Conservation (phyloP, 2,113 vertebrate species). For the Myrmecobius fasciatus region DNA sequence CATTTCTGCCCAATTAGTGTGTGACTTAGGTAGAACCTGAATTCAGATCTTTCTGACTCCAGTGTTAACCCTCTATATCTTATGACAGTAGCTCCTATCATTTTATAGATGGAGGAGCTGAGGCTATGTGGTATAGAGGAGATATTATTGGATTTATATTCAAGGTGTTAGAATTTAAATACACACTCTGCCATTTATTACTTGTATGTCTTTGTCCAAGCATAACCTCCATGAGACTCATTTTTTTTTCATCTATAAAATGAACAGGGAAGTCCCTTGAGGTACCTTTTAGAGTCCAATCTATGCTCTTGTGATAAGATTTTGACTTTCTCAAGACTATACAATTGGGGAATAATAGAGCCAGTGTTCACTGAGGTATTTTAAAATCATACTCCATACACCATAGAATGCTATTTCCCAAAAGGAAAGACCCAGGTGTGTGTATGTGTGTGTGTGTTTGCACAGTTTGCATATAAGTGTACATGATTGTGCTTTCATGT, state of each 20-base stretch:
- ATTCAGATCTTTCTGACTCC: not conserved
- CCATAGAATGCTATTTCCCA: not conserved
- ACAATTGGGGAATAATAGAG: not conserved
- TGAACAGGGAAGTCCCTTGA: not conserved
- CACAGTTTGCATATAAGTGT: not conserved
- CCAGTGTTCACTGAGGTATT: not conserved
- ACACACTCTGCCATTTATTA: not conserved
- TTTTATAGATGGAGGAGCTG: not conserved
- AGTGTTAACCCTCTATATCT: not conserved
- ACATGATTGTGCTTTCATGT: not conserved
- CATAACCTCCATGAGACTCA: not conserved
- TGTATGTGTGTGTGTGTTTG: no score
- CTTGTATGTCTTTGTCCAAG: not conserved
- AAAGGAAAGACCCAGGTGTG: not conserved
- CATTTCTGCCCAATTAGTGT: not conserved
- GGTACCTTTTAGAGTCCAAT: not conserved
- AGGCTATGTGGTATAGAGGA: not conserved
- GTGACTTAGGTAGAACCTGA: not conserved
- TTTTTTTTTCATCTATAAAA: conserved; percentile 12
- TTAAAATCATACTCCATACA: not conserved
- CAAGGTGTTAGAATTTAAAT: not conserved
- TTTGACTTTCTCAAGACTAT: not conserved
- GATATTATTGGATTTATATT: not conserved
- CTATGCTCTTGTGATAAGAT: not conserved
- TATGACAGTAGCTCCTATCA: not conserved